Conservation (phyloP, 64 coral and sea anemone species). For the Montipora sp. region DNA sequence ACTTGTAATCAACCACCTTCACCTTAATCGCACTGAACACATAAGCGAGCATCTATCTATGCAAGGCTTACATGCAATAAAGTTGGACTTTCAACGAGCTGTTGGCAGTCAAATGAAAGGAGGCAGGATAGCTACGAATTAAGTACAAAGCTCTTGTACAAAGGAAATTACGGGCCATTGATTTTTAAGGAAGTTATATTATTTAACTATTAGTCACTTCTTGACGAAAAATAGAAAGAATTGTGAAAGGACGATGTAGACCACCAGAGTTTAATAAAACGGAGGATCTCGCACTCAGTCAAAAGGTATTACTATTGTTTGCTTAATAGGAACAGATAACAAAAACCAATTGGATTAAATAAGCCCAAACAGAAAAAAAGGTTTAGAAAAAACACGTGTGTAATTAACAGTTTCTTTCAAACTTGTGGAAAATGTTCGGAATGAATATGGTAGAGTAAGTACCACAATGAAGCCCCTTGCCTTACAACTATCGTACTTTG, state of each 20-base stretch:
- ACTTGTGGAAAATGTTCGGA: background rate
- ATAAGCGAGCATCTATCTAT: no score
- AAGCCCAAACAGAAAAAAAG: background rate
- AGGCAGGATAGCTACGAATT: no score
- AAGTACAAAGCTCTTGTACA: no score
- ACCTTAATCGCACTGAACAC: no score
- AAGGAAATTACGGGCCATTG: no score
- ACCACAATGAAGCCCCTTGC: background rate
- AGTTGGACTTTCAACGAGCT: no score
- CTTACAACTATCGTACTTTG: background rate
- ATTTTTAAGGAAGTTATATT: no score
- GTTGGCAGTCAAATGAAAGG: no score
- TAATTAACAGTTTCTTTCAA: background rate
- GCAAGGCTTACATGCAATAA: no score
- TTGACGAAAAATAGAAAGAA: background rate
- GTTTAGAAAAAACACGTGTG: conserved; percentile 25
- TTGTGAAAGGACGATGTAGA: background rate
- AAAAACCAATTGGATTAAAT: background rate
- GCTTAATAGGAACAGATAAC: background rate
- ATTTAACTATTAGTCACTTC: background rate
- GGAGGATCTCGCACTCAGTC: background rate
- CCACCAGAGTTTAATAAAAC: background rate
- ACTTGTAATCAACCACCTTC: no score
- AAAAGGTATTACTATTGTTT: background rate
- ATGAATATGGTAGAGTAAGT: background rate